Evolutionary conservation across 1,140 invertebrate species (phyloP).

Genomic region (Harlomillsia oculata): DNA sequence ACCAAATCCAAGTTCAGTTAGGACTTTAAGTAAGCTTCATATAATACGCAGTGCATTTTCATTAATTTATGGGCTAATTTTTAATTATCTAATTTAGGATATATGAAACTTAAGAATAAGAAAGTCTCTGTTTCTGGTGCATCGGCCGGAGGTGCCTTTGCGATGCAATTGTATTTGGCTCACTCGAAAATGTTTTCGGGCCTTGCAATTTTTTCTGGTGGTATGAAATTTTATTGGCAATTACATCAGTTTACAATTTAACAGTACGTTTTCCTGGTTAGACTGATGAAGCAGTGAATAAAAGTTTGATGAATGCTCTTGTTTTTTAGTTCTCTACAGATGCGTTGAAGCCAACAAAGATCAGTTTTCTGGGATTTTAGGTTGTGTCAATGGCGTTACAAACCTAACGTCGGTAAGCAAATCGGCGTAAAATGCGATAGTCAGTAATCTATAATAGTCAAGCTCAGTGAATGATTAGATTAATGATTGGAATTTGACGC

Average conservation of each 20-base stretch:
- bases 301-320: not conserved
- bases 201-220: constrained; percentile 30
- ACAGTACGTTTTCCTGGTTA: no score
- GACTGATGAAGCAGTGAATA: not conserved
- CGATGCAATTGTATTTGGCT: constrained; percentile 27
- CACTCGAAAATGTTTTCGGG: constrained; percentile 28
- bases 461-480: no score
- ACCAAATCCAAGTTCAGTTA: no score
- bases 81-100: no score
- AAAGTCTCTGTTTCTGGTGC: constrained; percentile 26
- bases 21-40: no score
- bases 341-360: constrained; percentile 25
- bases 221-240: no score
- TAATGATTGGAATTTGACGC: no score
- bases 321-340: constrained; percentile 15
- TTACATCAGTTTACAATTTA: no score
- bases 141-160: constrained; percentile 26
- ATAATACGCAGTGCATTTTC: no score
- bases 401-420: constrained; percentile 23
- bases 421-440: no score
- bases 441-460: no score
- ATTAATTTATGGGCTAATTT: no score
- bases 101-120: constrained; percentile 21
- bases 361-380: constrained; percentile 23
- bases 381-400: constrained; percentile 23